Evolutionary conservation across 2,113 vertebrate species (phyloP), one percentile per base, ranked within the genome.

Genomic region (Alces alces): DNA sequence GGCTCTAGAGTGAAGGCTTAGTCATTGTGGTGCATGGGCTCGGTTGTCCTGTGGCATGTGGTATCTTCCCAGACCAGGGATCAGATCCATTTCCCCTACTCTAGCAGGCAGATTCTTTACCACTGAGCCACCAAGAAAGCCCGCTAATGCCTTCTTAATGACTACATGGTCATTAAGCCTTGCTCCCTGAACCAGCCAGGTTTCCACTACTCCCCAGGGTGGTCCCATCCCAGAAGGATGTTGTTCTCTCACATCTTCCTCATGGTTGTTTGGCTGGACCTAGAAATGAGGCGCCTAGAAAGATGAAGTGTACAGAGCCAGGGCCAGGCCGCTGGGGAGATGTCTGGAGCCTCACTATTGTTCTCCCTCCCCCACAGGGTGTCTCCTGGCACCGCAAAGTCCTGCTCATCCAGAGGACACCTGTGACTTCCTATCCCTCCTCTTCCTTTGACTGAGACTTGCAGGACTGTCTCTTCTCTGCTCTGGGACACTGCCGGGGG

Each of bases 281-380:
- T 54, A 33, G 60, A 50, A 58, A 45, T 1, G 4, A 30, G 54
- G 57, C 2, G 8, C 36, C 27, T 27, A 83, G 73, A 86, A 70
- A 70, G 54, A 30, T 0, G 33, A 60, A 30, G 45, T n/a, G 12
- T 7, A 6, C 33, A 57, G 47, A 55, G 21, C n/a, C 43, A 7
- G 30, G 45, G 83, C 70, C 33, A 36, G 55, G 33, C 61, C 28
- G 27, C 30, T 13, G 52, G n/a, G 55, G 83, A 84, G 45, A 19
- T 33, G 54, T 36, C 85, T 57, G 52, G 36, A 85, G 45, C 25
- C 33, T 33, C 9, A 27, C 78, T 9, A 27, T 54, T 2, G 45
- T 43, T 50, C 8, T 13, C 60, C 4, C 10, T 50, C 36, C 36
- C 82, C 13, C 0, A 1, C 19, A 0, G 0, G 8, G 36, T 30